Conservation (phyloP, 1,140 invertebrate species). For the Drosophila ambigua region DNA sequence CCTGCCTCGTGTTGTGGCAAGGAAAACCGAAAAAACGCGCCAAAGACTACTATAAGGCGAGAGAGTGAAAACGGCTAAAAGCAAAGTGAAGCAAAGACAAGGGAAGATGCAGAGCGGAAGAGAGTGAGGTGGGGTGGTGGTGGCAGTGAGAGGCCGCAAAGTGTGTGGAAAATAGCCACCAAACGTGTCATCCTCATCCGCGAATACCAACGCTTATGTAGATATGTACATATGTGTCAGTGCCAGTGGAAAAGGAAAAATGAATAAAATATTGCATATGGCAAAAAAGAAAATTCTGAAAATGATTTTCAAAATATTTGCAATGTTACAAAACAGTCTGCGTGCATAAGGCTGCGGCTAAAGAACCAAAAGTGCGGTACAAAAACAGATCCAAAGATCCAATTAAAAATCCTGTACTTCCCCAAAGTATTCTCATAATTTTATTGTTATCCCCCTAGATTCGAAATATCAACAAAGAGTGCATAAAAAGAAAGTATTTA, state of each 20-base stretch:
- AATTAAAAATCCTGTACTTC: too few species aligned
- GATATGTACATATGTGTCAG: too few species aligned
- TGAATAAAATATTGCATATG: too few species aligned
- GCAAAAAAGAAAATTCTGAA: neutral
- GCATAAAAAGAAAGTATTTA: conserved; percentile 2
- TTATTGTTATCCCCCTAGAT: neutral
- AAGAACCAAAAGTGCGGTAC: neutral
- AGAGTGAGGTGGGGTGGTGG: neutral
- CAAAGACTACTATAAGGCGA: conserved; percentile 23
- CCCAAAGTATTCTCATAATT: too few species aligned
- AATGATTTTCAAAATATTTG: conserved; percentile 1
- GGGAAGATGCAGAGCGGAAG: conserved; percentile 8
- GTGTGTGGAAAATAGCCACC: conserved; percentile 10
- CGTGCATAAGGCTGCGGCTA: too few species aligned
- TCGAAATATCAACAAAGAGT: neutral
- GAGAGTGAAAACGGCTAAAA: conserved; percentile 15
- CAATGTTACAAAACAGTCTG: conserved; percentile 6
- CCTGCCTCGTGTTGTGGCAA: neutral
- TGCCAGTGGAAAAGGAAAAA: too few species aligned
- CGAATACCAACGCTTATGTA: too few species aligned
- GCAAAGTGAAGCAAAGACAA: conserved; percentile 1
- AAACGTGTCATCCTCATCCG: too few species aligned
- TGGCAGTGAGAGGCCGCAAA: conserved; percentile 1
- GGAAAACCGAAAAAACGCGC: conserved; percentile 56
- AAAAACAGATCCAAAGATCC: conserved; percentile 17